Conservation (phyloP, 2,888 invertebrate species). For the Notodonta ziczac region DNA sequence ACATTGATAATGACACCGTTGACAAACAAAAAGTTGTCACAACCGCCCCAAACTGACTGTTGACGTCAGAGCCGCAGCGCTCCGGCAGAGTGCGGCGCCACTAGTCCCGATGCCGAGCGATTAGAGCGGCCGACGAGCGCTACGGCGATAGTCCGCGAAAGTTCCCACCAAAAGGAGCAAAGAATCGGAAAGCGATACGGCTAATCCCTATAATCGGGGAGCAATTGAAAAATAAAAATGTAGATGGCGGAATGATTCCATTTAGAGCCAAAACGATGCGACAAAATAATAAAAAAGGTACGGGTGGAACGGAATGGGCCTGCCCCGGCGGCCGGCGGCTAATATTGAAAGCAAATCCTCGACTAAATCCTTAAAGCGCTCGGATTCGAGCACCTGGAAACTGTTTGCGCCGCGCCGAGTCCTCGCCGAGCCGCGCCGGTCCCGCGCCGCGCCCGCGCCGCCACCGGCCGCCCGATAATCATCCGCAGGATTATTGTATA, state of each 20-base stretch:
- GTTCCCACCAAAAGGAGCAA: slow-evolving; percentile 78
- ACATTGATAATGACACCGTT: slow-evolving; percentile 62
- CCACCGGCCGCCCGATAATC: slow-evolving; percentile 65
- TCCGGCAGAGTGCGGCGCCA: not conserved
- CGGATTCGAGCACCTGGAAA: slow-evolving; percentile 82
- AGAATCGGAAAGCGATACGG: slow-evolving; percentile 82
- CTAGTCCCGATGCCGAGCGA: slow-evolving; percentile 45
- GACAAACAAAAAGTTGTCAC: slow-evolving; percentile 48
- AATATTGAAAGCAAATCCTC: slow-evolving; percentile 86
- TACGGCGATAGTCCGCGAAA: slow-evolving; percentile 69
- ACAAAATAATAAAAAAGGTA: slow-evolving; percentile 84
- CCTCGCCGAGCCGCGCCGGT: slow-evolving; percentile 34
- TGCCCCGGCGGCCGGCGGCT: slow-evolving; percentile 76
- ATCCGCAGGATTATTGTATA: slow-evolving; percentile 80
- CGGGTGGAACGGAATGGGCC: slow-evolving; percentile 72
- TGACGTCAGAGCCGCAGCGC: slow-evolving; percentile 44
- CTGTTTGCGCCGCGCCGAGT: slow-evolving; percentile 64
- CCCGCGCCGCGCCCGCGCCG: slow-evolving; percentile 37
- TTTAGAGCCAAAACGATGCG: slow-evolving; percentile 84
- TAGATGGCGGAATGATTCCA: slow-evolving; percentile 84
- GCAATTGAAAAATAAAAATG: slow-evolving; percentile 86
- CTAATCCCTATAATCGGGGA: slow-evolving; percentile 84
- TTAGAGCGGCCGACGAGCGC: slow-evolving; percentile 49
- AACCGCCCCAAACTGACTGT: slow-evolving; percentile 43
- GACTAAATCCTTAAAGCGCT: slow-evolving; percentile 84